A percentile compares a stretch with the other conserved stretches of the same genome.
Evolutionary conservation across 2,888 invertebrate genomes (phyloP).

Genomic region (Nephrocerus scutellatus): DNA sequence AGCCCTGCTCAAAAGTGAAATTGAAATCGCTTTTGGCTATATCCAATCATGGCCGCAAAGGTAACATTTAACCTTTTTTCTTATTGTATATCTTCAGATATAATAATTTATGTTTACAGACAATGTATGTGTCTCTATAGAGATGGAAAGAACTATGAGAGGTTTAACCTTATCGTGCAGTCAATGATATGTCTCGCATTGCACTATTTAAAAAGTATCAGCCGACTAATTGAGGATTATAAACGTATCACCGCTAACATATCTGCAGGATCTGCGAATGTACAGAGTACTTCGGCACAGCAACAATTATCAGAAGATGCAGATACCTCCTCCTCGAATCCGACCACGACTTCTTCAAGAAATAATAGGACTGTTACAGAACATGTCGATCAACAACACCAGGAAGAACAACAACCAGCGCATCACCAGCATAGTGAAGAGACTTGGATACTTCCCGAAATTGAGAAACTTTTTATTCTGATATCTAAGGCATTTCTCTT

Average conservation of each 20-base stretch:
- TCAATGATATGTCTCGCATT: slow-evolving; percentile 78
- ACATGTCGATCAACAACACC: slow-evolving; percentile 7
- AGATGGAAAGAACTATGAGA: slow-evolving; percentile 85
- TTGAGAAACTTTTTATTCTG: slow-evolving; percentile 80
- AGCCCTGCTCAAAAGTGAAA: slow-evolving; percentile 68
- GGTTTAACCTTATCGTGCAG: slow-evolving; percentile 82
- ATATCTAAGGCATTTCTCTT: slow-evolving; percentile 82
- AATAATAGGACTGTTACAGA: slow-evolving; percentile 14
- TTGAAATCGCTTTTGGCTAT: slow-evolving; percentile 75
- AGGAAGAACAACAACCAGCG: slow-evolving; percentile 16
- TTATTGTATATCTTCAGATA: slow-evolving; percentile 5
- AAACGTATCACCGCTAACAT: slow-evolving; percentile 41
- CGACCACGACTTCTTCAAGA: slow-evolving; percentile 14
- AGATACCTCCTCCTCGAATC: slow-evolving; percentile 1
- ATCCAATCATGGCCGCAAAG: slow-evolving; percentile 82
- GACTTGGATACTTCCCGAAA: slow-evolving; percentile 71
- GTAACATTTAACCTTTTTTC: slow-evolving; percentile 10
- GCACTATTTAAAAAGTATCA: slow-evolving; percentile 70
- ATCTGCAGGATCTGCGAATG: neutral
- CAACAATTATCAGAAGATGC: no score
- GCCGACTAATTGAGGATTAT: slow-evolving; percentile 51
- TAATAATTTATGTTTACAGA: slow-evolving; percentile 48
- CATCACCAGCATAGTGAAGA: slow-evolving; percentile 38
- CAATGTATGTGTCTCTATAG: slow-evolving; percentile 95
- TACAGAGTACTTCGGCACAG: neutral